Percentiles rank a stretch among this genome's conserved stretches.
These are phyloP conservation scores for Taphrorychus bicolor DNA, from an alignment of 2,888 invertebrate genomes.

Conservation along the genomic window DNA sequence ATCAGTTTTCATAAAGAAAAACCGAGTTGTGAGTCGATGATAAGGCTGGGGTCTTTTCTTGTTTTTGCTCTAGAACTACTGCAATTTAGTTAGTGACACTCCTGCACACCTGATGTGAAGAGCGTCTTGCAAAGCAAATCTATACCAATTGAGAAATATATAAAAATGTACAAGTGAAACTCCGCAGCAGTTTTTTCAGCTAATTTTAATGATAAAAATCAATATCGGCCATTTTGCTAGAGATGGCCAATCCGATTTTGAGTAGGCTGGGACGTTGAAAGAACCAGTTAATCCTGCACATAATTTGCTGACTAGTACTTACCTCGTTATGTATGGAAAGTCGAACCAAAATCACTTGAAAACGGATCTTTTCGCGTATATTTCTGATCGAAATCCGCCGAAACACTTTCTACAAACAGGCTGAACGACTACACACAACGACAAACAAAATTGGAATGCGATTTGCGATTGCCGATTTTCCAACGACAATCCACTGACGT, in stretches of 20 bases:
- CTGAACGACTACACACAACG: constrained; percentile 43
- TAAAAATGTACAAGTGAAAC: neutral
- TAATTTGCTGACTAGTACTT: constrained; percentile 34
- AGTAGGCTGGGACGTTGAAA: neutral
- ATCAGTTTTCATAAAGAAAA: no score
- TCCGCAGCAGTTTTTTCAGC: constrained; percentile 37
- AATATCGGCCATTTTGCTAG: constrained; percentile 57
- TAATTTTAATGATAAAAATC: constrained; percentile 52
- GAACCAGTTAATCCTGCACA: neutral
- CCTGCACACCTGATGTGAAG: no score
- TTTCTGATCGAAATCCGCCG: constrained; percentile 40
- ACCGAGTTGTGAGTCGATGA: no score
- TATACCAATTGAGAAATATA: no score
- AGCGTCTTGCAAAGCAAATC: no score
- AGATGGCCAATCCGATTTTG: constrained; percentile 32
- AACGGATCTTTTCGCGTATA: constrained; percentile 39
- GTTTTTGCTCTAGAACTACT: no score
- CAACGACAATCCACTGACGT: neutral
- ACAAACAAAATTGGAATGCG: constrained; percentile 14
- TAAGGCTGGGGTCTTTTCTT: no score
- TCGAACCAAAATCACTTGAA: constrained; percentile 41
- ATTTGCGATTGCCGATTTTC: neutral
- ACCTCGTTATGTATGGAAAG: constrained; percentile 39
- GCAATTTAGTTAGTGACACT: no score
- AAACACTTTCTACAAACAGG: constrained; percentile 42